Evolutionary conservation across 2,888 invertebrate species (phyloP).

Genomic region (Heteromyza rotundicornis): DNA sequence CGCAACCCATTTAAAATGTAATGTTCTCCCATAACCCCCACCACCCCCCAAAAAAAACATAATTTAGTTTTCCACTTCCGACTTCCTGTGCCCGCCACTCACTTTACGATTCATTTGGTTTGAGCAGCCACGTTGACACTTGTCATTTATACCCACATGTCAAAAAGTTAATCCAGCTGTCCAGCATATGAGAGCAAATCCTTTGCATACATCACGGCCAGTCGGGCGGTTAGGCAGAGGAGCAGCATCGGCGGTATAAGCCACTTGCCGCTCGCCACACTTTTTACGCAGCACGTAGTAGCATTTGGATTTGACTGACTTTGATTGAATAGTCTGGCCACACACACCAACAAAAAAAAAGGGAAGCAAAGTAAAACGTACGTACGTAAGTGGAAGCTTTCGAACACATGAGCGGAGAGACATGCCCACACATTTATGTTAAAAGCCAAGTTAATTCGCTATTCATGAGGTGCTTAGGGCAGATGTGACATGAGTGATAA

Average conservation of each 20-base stretch:
- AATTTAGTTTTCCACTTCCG: too few species aligned
- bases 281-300: conserved; percentile 15
- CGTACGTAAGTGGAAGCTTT: not conserved
- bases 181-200: not conserved
- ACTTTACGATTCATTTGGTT: too few species aligned
- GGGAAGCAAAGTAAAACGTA: too few species aligned
- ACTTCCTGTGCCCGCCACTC: too few species aligned
- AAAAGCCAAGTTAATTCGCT: conserved; percentile 47
- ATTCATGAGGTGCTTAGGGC: conserved; percentile 55
- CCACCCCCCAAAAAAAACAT: too few species aligned
- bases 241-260: not conserved
- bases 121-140: not conserved
- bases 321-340: conserved; percentile 38
- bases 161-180: not conserved
- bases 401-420: not conserved
- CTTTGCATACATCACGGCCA: not conserved
- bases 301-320: conserved; percentile 36
- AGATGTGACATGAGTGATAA: conserved; percentile 45
- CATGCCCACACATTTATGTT: conserved; percentile 19
- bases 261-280: not conserved
- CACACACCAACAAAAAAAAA: too few species aligned
- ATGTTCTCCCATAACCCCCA: too few species aligned
- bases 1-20: too few species aligned
- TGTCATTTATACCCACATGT: not conserved
- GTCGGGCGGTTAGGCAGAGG: too few species aligned